These are phyloP conservation scores for Dryocosmus kuriphilus DNA, from an alignment of 2,888 invertebrate species.

Conservation along the genomic window DNA sequence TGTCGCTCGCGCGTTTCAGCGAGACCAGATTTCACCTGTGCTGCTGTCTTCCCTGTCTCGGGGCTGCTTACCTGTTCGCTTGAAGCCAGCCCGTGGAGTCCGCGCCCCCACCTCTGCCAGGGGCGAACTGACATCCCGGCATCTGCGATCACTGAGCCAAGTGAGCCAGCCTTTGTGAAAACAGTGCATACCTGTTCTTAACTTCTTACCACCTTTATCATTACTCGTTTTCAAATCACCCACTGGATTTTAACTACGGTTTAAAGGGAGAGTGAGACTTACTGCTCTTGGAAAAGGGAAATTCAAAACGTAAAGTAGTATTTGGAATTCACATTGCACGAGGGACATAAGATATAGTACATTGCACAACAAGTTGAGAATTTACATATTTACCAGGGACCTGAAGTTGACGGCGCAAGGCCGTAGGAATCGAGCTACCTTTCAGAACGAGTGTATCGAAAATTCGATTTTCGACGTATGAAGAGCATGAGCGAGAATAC, in stretches of 20 bases:
- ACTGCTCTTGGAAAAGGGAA: neutral
- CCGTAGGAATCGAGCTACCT: no score
- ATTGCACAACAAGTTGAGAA: no score
- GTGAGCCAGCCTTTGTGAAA: constrained; percentile 21
- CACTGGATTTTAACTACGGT: constrained; percentile 5
- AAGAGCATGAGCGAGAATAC: no score
- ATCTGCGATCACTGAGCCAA: constrained; percentile 28
- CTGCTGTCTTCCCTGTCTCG: constrained; percentile 66
- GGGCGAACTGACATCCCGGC: constrained; percentile 17
- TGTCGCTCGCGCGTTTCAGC: constrained; percentile 55
- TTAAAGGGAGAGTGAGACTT: constrained; percentile 3
- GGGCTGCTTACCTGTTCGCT: constrained; percentile 59
- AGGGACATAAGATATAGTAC: no score
- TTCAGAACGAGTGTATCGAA: no score
- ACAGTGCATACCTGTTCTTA: constrained; percentile 33
- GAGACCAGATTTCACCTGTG: constrained; percentile 75
- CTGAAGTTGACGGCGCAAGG: no score
- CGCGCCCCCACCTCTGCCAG: constrained; percentile 43
- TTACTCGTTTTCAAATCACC: constrained; percentile 12
- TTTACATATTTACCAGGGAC: no score
- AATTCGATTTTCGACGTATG: no score
- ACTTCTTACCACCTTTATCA: constrained; percentile 11
- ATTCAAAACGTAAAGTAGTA: neutral
- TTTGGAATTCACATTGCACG: neutral
- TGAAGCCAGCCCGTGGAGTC: constrained; percentile 43